Conservation (phyloP, 1,140 invertebrate species). For the Drosophila orosa region DNA sequence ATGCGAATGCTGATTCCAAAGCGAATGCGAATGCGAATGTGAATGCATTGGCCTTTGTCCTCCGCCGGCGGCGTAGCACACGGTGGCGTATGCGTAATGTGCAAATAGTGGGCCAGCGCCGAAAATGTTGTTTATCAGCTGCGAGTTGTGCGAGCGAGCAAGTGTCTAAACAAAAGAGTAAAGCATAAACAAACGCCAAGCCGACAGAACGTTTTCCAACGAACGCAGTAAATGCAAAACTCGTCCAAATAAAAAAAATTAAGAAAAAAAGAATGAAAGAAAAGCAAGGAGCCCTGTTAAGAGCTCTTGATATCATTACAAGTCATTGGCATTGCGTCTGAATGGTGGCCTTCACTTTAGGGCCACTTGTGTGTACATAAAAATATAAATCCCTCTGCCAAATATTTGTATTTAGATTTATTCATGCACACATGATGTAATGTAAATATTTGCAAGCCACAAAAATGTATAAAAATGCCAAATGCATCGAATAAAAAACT, state of each 20-base stretch:
- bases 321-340: slow-evolving; percentile 5
- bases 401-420: background rate
- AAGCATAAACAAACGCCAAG: slow-evolving; percentile 41
- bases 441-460: too few species aligned
- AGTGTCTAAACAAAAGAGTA: slow-evolving; percentile 50
- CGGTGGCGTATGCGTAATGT: slow-evolving; percentile 51
- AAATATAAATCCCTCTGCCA: background rate
- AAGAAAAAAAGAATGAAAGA: background rate
- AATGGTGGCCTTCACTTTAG: background rate
- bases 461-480: background rate
- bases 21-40: slow-evolving; percentile 6
- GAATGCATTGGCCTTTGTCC: slow-evolving; percentile 13
- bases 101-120: slow-evolving; percentile 39
- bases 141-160: slow-evolving; percentile 24
- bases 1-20: background rate
- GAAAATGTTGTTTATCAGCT: slow-evolving; percentile 45
- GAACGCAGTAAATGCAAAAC: background rate
- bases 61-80: slow-evolving; percentile 1
- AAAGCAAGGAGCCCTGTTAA: background rate
- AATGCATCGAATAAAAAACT: background rate
- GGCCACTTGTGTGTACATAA: background rate
- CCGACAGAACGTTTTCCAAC: slow-evolving; percentile 3
- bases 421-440: background rate
- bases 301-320: slow-evolving; percentile 13
- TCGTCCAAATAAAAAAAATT: background rate